Percentiles rank a stretch among this genome's conserved stretches.
These are phyloP conservation scores for Labeo calbasu DNA, from an alignment of 2,797 vertebrate species.

Conservation along the genomic window DNA sequence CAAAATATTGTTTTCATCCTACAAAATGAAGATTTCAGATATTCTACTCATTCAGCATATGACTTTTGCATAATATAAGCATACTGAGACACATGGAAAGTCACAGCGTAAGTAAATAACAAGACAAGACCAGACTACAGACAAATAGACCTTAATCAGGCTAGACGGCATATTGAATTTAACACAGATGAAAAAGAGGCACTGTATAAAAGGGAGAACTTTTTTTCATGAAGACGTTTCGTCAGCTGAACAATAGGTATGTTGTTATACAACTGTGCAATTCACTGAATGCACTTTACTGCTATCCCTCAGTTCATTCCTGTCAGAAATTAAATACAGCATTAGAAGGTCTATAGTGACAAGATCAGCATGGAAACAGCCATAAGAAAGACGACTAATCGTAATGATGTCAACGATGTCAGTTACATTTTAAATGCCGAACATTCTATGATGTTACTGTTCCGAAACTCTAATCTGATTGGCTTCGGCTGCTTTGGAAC, in stretches of 20 bases:
- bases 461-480: background rate
- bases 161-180: background rate
- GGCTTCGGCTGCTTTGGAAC: background rate
- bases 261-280: too few species aligned
- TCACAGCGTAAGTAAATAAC: background rate
- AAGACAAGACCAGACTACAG: background rate
- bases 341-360: background rate
- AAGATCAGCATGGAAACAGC: background rate
- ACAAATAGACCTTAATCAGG: background rate
- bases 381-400: background rate
- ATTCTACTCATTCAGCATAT: background rate
- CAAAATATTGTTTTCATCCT: background rate
- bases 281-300: background rate
- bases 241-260: too few species aligned
- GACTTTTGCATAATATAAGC: background rate
- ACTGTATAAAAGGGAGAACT: background rate
- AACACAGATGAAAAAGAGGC: too few species aligned
- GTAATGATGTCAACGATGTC: background rate
- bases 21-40: background rate
- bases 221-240: background rate
- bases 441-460: background rate
- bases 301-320: too few species aligned
- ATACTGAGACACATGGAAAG: background rate
- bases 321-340: too few species aligned
- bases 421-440: background rate